Conservation (phyloP, 2,888 invertebrate genomes). For the Morpho deidamia region DNA sequence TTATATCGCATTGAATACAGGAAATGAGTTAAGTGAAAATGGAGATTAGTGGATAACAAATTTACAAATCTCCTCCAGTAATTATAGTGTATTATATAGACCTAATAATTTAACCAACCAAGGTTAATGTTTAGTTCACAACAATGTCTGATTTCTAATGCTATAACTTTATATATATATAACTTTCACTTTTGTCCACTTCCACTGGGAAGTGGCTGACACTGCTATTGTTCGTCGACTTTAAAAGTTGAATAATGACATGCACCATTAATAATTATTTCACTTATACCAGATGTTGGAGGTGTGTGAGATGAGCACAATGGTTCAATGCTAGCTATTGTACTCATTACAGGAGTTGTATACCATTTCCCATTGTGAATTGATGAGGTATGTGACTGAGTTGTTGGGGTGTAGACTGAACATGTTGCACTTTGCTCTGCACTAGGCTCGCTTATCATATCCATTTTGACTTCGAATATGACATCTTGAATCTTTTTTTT, state of each 20-base stretch:
- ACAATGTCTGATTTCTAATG: conserved; percentile 27
- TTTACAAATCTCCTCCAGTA: no score
- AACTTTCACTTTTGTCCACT: conserved; percentile 52
- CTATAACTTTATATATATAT: no score
- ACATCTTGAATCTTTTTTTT: conserved; percentile 81
- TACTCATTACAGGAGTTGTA: conserved; percentile 47
- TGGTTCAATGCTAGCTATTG: conserved; percentile 53
- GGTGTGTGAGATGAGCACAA: conserved; percentile 44
- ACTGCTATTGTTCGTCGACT: conserved; percentile 65
- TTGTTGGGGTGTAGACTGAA: conserved; percentile 44
- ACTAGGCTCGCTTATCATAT: conserved; percentile 61
- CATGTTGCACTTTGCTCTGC: conserved; percentile 41
- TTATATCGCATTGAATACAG: no score
- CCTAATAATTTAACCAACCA: no score
- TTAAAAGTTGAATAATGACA: conserved; percentile 68
- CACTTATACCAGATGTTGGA: conserved; percentile 55
- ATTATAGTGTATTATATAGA: no score
- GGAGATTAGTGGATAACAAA: no score
- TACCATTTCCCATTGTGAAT: conserved; percentile 53
- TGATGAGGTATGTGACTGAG: conserved; percentile 37
- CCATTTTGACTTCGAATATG: conserved; percentile 80
- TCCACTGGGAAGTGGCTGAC: conserved; percentile 60
- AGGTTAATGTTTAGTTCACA: no score
- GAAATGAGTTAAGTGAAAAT: no score
- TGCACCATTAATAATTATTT: conserved; percentile 60